Percentiles rank a stretch among this genome's conserved stretches.
Conservation (phyloP, 2,888 invertebrate species). For the Gonocerus acuteangulatus region DNA sequence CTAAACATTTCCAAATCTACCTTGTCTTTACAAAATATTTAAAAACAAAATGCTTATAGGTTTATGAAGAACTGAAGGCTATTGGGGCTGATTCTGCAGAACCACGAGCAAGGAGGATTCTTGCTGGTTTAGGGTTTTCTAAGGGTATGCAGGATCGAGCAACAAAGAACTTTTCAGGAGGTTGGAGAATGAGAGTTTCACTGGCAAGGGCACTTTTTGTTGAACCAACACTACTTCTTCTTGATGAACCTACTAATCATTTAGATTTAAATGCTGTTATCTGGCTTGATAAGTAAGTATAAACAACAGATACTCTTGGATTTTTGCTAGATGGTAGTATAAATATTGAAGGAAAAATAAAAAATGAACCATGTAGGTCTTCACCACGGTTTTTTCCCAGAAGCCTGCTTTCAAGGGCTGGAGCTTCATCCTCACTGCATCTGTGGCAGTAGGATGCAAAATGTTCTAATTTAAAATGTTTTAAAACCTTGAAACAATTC, state of each 20-base stretch:
- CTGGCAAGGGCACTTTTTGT: constrained; percentile 57
- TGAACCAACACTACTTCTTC: constrained; percentile 56
- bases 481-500: no score
- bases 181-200: constrained; percentile 64
- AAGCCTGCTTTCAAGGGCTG: no score
- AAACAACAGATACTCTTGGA: not conserved
- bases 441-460: no score
- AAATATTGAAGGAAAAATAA: no score
- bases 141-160: constrained; percentile 66
- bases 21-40: no score
- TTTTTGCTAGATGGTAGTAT: no score
- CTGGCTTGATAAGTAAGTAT: constrained; percentile 96
- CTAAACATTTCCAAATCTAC: no score
- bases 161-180: constrained; percentile 58
- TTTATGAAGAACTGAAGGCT: constrained; percentile 89
- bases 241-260: constrained; percentile 64
- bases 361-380: no score
- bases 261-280: constrained; percentile 88
- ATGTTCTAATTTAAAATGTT: no score
- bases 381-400: no score
- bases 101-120: constrained; percentile 86
- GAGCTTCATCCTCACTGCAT: no score
- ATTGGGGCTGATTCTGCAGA: constrained; percentile 98
- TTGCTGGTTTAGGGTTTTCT: constrained; percentile 93
- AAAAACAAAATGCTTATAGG: no score